A percentile compares a stretch with the other conserved stretches of the same genome.
Conservation (phyloP, 2,797 vertebrate genomes). For the Siniperca obscura region DNA sequence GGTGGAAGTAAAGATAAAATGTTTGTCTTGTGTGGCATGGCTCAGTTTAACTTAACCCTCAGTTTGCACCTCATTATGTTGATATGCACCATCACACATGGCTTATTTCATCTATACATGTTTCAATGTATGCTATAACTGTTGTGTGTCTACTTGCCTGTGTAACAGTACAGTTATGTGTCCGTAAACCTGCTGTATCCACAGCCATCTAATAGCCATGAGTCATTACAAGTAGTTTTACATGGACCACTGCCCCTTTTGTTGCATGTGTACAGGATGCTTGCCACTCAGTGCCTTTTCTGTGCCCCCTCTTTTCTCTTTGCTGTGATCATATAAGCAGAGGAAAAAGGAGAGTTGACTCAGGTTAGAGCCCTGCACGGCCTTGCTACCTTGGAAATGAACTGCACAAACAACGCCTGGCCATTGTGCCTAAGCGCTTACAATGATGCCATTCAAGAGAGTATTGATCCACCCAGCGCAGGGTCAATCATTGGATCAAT, state of each 20-base stretch:
- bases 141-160: not conserved
- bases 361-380: slow-evolving; percentile 52
- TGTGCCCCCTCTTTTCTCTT: slow-evolving; percentile 34
- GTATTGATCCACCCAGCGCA: slow-evolving; percentile 81
- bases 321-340: slow-evolving; percentile 52
- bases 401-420: slow-evolving; percentile 76
- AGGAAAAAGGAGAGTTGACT: slow-evolving; percentile 58
- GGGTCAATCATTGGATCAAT: slow-evolving; percentile 83
- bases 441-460: slow-evolving; percentile 84
- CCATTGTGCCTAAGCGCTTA: slow-evolving; percentile 80
- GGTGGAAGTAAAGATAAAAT: slow-evolving; percentile 1
- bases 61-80: slow-evolving; percentile 22
- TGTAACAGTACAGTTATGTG: slow-evolving; percentile 7
- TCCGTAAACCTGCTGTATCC: slow-evolving; percentile 21
- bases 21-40: not conserved
- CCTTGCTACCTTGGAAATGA: slow-evolving; percentile 78
- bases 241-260: slow-evolving; percentile 44
- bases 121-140: slow-evolving; percentile 17
- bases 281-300: slow-evolving; percentile 48
- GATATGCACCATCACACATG: slow-evolving; percentile 4
- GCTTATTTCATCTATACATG: slow-evolving; percentile 30
- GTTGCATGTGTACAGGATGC: slow-evolving; percentile 44
- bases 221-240: slow-evolving; percentile 55
- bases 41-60: slow-evolving; percentile 22
- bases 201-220: slow-evolving; percentile 21